Conservation (phyloP, 2,113 vertebrate genomes). For the Eulacestoma nigropectus region DNA sequence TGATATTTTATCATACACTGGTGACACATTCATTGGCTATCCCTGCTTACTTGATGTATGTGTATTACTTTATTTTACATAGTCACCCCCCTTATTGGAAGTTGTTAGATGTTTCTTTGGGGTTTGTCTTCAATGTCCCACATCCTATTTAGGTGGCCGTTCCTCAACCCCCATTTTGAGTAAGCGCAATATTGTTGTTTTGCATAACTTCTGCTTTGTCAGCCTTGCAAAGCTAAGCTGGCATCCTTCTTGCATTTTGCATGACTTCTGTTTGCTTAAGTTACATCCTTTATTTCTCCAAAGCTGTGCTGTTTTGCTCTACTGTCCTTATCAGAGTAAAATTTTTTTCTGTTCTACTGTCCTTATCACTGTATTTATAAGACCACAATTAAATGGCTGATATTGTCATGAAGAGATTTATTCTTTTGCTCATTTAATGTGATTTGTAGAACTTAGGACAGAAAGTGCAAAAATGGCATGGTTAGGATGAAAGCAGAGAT, state of each 20-base stretch:
- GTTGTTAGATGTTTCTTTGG: background rate
- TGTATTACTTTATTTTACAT: background rate
- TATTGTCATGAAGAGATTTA: background rate
- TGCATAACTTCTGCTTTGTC: background rate
- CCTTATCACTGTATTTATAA: background rate
- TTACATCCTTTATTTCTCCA: background rate
- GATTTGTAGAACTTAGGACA: background rate
- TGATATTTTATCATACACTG: background rate
- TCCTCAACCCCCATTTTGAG: background rate
- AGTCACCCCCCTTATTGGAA: background rate
- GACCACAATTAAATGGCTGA: background rate
- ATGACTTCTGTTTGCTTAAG: background rate
- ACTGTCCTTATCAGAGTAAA: background rate
- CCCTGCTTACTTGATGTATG: background rate
- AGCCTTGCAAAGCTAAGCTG: background rate
- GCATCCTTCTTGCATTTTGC: background rate
- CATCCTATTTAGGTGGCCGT: background rate
- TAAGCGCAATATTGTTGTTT: rapidly evolving
- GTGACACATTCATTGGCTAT: background rate
- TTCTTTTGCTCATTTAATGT: background rate
- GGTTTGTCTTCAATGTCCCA: background rate
- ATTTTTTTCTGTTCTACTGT: background rate
- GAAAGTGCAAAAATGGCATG: background rate
- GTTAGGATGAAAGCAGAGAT: background rate
- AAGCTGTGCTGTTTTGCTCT: background rate